Base-by-base conservation (phyloP, 1,140 invertebrate genomes). In the Carposina sasakii region DNA sequence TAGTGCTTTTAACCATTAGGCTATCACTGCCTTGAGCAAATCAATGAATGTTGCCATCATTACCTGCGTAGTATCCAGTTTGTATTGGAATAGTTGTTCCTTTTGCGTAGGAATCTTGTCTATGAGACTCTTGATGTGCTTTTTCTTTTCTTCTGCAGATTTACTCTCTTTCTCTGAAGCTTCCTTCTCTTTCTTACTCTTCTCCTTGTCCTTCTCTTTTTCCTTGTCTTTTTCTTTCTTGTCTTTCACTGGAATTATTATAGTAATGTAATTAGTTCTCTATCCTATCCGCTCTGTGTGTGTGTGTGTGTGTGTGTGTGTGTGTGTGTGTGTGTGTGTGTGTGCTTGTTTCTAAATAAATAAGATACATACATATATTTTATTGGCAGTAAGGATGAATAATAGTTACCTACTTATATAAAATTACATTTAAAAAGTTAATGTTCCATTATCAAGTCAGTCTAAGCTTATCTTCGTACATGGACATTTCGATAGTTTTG, bases 31-130 rank as follows among this genome's bases (percentile, higher is more conserved):
- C n/a, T n/a, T n/a, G n/a, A n/a, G n/a, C n/a, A n/a, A n/a, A n/a
- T n/a, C n/a, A n/a, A n/a, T n/a, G n/a, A n/a, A n/a, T n/a, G n/a
- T n/a, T n/a, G n/a, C n/a, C n/a, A n/a, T n/a, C n/a, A 8, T 21
- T 44, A 97, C 93, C 76, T 94, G 92, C 52, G 90, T 88, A 89
- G 97, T 98, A 77, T 99, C 96, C 23, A 99, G 89, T 65, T 93
- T 90, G 86, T 95, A 98, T 45, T 91, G 94, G 87, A 99, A 99
- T 33, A 99, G 87, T 63, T 96, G 95, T 54, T 94, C 93, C 87
- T 99, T 99, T 71, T 95, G 95, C 33, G 97, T 99, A 39, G 98
- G 98, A 78, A 99, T 99, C 87, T 95, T 96, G 78, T 99, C 97
- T 69, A 99, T 99, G 50, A 99, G 89, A 47, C 93, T 94, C 88